Conservation (phyloP, 1,140 invertebrate species). For the Drosophila bocki region DNA sequence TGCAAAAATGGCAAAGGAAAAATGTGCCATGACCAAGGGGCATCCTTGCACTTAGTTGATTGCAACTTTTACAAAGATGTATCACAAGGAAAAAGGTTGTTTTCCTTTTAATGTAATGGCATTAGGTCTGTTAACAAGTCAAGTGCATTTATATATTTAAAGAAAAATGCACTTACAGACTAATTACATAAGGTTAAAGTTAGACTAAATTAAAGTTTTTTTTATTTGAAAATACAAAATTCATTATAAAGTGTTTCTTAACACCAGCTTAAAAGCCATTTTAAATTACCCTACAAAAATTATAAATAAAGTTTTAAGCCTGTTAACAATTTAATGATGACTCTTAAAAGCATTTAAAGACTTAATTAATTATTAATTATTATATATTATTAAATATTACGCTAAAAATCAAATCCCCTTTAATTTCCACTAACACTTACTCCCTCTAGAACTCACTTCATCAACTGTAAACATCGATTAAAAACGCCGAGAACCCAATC, state of each 20-base stretch:
- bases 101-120: neutral
- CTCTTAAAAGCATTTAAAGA: neutral
- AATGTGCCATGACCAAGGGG: conserved; percentile 7
- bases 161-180: neutral
- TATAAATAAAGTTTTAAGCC: neutral
- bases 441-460: no score
- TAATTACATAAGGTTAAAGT: neutral
- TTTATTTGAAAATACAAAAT: no score
- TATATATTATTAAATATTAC: no score
- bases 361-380: neutral
- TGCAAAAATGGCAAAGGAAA: conserved; percentile 31
- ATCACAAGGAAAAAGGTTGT: neutral
- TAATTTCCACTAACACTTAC: no score
- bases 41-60: conserved; percentile 29
- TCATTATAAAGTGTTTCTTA: neutral
- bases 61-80: neutral
- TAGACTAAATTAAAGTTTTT: neutral
- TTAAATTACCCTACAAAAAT: neutral
- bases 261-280: neutral
- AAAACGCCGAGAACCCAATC: neutral
- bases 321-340: neutral
- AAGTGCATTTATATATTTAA: neutral
- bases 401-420: no score
- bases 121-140: neutral
- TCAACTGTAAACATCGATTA: conserved; percentile 1